Evolutionary conservation across 2,888 invertebrate species (phyloP), one percentile per base, ranked within the genome.

Genomic region (Agriopis aurantiaria): DNA sequence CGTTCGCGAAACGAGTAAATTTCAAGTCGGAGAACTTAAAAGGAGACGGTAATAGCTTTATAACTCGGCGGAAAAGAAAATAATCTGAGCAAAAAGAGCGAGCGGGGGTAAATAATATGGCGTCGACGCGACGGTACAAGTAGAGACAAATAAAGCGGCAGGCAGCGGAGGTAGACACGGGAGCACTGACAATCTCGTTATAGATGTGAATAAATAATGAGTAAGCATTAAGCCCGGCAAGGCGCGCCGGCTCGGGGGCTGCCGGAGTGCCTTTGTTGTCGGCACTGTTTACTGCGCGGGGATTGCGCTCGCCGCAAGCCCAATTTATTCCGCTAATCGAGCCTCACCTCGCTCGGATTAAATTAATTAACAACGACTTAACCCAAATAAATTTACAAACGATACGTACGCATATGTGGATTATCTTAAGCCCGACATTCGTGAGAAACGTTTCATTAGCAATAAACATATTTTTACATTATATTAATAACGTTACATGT

Each of bases 201-300:
- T 88, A 90, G 89, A 91, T 88, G 91, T 93, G 91, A 93, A 93
- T 93, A 92, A 93, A 92, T 92, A 93, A 93, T 92, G 90, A 91
- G 90, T 88, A 85, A 88, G 90, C 91, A 91, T 91, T 91, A 90
- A 90, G 88, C 87, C 83, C 85, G 88, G 84, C 82, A 85, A 85
- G 82, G 84, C 84, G 85, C 80, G 81, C 79, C 72, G 79, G 85
- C 86, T 80, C 65, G 52, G 53, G 72, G 84, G 60, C 46, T 40
- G 61, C 61, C 60, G 61, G 60, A 46, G 80, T 84, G 88, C 89
- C 89, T 92, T 91, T 92, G 92, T 93, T 91, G 91, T 88, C 86
- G 87, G 84, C 87, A 82, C 85, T 90, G 88, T 90, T 89, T 88
- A 90, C 91, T 87, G 87, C 88, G 88, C 82, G 82, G 90, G 90